phyloP scores from a whole-genome alignment of 2,797 vertebrate genomes.

The Otolemur crassicaudatus region DNA sequence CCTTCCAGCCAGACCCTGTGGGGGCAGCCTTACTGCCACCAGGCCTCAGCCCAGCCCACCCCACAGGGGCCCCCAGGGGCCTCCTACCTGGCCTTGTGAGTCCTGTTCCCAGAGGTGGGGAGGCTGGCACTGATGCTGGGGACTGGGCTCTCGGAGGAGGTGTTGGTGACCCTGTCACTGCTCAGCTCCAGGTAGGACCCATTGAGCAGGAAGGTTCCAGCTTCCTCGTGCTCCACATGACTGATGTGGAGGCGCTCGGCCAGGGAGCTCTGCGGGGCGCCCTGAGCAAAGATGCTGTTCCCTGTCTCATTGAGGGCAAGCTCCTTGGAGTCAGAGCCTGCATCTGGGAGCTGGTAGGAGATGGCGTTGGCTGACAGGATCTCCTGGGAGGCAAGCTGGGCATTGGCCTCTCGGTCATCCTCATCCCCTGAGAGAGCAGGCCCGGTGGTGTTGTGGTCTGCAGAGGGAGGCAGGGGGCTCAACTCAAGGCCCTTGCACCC shows the following conservation, averaged over 20 bases:
- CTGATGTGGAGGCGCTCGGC: conserved; percentile 88
- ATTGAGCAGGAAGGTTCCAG: conserved; percentile 85
- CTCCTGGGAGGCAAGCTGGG: conserved; percentile 86
- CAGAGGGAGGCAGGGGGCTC: background rate
- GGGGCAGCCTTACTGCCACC: fast-evolving
- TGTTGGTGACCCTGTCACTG: conserved; percentile 88
- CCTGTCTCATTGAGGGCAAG: conserved; percentile 91
- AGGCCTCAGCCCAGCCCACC: background rate
- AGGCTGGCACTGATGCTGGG: conserved; percentile 90
- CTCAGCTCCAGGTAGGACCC: conserved; percentile 92
- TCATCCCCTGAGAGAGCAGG: conserved; percentile 86
- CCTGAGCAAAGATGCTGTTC: conserved; percentile 92
- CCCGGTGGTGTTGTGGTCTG: conserved; percentile 92
- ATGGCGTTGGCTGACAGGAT: conserved; percentile 92
- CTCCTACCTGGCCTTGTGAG: conserved; percentile 96
- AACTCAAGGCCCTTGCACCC: fast-evolving
- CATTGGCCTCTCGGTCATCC: conserved; percentile 80
- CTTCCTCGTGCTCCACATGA: conserved; percentile 88
- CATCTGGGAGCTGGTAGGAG: conserved; percentile 90
- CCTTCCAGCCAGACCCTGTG: background rate
- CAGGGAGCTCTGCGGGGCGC: conserved; percentile 85
- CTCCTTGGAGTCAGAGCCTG: conserved; percentile 88
- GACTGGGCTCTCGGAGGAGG: conserved; percentile 89
- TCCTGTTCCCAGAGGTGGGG: conserved; percentile 88
- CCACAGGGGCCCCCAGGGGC: fast-evolving